Evolutionary conservation across 2,113 vertebrate species (phyloP).

Genomic region (Dicerorhinus sumatrensis): DNA sequence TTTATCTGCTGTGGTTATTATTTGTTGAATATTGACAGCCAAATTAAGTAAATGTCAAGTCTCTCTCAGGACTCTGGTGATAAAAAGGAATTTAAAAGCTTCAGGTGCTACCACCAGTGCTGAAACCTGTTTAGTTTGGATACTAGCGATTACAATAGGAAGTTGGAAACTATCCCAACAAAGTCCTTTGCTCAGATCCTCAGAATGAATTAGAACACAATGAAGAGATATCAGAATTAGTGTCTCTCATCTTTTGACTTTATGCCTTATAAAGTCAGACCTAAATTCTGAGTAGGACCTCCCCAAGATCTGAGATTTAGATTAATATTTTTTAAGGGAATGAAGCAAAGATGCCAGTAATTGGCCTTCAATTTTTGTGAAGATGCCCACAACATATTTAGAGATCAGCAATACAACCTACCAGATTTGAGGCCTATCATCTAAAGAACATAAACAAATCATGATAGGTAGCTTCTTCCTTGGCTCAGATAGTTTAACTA

Average conservation of each 20-base stretch:
- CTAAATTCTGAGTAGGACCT: not conserved
- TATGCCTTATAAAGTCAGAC: not conserved
- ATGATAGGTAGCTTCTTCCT: not conserved
- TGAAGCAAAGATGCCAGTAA: not conserved
- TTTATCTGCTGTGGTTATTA: constrained; percentile 47
- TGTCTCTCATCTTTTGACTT: not conserved
- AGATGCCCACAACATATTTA: not conserved
- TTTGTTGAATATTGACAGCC: not conserved
- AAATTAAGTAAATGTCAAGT: constrained; percentile 61
- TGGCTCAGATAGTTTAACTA: not conserved
- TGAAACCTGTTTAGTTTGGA: constrained; percentile 35
- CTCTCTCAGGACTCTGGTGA: not conserved
- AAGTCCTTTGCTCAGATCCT: not conserved
- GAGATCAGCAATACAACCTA: constrained; percentile 4
- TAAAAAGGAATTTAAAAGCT: not conserved
- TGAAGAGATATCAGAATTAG: not conserved
- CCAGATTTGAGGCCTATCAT: not conserved
- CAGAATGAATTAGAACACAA: constrained; percentile 1
- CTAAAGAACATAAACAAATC: constrained; percentile 17
- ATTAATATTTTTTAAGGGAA: not conserved
- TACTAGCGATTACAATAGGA: not conserved
- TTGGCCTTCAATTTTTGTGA: not conserved
- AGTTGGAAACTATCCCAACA: not conserved
- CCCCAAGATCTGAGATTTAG: not conserved
- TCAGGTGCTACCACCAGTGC: not conserved